These are phyloP conservation scores for Rhagoletis zephyria DNA, from an alignment of 1,140 invertebrate species.

Conservation along the genomic window DNA sequence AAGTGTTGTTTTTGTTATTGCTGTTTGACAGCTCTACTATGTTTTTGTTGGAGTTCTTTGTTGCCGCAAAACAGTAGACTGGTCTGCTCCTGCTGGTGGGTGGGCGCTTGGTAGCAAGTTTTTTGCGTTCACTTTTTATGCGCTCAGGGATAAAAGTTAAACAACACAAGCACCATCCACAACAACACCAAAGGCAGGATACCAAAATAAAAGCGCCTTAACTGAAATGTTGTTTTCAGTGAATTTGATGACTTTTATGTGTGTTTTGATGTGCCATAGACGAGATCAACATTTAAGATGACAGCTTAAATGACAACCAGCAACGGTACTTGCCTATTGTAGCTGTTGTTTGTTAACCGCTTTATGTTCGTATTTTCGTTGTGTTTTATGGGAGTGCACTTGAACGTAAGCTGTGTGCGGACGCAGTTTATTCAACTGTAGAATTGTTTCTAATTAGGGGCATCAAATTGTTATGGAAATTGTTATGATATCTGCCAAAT, in stretches of 20 bases:
- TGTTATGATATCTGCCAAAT: conserved; percentile 48
- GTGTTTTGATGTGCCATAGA: conserved; percentile 51
- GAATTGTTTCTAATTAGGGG: conserved; percentile 55
- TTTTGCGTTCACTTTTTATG: not conserved
- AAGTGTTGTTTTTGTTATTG: conserved; percentile 2
- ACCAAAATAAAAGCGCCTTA: conserved; percentile 20
- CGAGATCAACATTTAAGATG: conserved; percentile 55
- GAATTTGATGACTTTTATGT: conserved; percentile 57
- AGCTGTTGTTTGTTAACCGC: conserved; percentile 7
- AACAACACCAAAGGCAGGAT: not conserved
- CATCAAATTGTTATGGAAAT: conserved; percentile 52
- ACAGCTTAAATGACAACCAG: conserved; percentile 48
- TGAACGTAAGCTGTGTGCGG: conserved; percentile 35
- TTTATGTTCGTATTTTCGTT: conserved; percentile 15
- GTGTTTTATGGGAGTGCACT: not conserved
- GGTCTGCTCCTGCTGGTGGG: not conserved
- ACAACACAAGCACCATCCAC: conserved; percentile 16
- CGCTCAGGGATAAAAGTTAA: conserved; percentile 50
- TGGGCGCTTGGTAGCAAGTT: not conserved
- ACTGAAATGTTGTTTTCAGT: conserved; percentile 55
- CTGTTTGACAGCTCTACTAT: not conserved
- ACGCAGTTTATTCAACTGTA: conserved; percentile 53
- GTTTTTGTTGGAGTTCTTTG: not conserved
- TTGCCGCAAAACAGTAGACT: not conserved
- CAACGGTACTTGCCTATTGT: conserved; percentile 10